These are phyloP conservation scores for Labeo rohita DNA, from an alignment of 2,113 vertebrate genomes.

Conservation along the genomic window DNA sequence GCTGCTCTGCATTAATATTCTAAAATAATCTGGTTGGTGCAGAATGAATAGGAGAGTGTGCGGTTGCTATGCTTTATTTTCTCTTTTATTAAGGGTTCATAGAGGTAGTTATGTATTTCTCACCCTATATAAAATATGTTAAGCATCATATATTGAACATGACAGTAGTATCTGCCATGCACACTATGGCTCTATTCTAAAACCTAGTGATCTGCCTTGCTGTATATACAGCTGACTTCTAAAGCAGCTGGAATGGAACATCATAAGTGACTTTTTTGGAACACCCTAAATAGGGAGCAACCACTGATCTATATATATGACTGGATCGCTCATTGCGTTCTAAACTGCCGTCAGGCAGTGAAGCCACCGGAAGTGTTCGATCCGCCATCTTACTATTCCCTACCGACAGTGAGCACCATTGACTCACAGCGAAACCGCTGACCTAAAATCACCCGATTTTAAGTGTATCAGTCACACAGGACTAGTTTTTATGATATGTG, in stretches of 20 bases:
- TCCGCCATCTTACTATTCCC: too few relatives aligned
- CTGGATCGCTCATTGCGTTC: too few relatives aligned
- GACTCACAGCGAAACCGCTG: too few relatives aligned
- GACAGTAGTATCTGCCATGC: neutral
- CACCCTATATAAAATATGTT: neutral
- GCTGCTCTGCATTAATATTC: constrained; percentile 33
- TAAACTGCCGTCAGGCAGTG: too few relatives aligned
- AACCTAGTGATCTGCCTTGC: neutral
- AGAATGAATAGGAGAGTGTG: constrained; percentile 21
- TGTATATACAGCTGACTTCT: neutral
- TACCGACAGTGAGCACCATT: too few relatives aligned
- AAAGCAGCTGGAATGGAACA: neutral
- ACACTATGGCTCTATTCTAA: neutral
- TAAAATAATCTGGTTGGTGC: constrained; percentile 16
- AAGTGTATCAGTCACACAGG: too few relatives aligned
- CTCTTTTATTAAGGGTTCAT: neutral
- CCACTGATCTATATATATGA: too few relatives aligned
- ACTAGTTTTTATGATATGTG: too few relatives aligned
- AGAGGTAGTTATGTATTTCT: neutral
- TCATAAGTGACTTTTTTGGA: neutral
- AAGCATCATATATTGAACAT: neutral
- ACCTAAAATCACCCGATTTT: too few relatives aligned
- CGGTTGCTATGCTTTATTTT: neutral
- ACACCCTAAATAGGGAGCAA: neutral
- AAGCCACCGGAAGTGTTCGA: too few relatives aligned